phyloP scores from a whole-genome alignment of 2,888 invertebrate species.

The Deilephila porcellus region DNA sequence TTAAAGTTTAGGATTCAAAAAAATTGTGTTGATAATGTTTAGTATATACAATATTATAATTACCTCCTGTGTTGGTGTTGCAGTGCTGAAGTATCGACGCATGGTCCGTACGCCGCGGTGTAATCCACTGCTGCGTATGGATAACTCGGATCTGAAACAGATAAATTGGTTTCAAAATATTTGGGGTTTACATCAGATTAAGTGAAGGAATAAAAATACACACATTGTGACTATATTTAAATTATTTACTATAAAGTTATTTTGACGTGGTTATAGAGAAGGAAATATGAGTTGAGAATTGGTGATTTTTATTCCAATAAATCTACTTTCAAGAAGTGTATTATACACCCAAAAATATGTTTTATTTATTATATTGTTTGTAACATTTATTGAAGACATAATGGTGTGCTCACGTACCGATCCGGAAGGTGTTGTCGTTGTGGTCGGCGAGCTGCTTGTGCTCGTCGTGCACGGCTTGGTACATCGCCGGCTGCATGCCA shows the following conservation, averaged over 20 bases:
- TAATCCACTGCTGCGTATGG: conserved; percentile 73
- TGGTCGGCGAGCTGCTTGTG: conserved; percentile 59
- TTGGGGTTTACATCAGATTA: no score
- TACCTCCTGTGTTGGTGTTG: conserved; percentile 54
- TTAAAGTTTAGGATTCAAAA: background rate
- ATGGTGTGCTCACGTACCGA: conserved; percentile 49
- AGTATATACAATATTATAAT: background rate
- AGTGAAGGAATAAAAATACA: no score
- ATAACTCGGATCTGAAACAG: conserved; percentile 73
- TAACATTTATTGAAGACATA: background rate
- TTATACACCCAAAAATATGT: no score
- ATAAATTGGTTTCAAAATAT: no score
- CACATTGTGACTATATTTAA: no score
- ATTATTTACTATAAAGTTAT: no score
- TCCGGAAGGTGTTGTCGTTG: conserved; percentile 71
- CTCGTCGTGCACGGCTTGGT: conserved; percentile 61
- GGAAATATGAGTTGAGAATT: no score
- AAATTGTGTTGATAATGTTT: no score
- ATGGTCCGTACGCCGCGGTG: conserved; percentile 61
- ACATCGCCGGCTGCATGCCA: conserved; percentile 51
- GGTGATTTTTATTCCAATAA: no score
- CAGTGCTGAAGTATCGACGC: conserved; percentile 47
- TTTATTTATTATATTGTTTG: background rate
- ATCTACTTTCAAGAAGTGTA: no score
- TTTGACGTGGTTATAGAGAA: no score